phyloP scores from a whole-genome alignment of 2,888 invertebrate species.

The Trichogramma dendrolimi region DNA sequence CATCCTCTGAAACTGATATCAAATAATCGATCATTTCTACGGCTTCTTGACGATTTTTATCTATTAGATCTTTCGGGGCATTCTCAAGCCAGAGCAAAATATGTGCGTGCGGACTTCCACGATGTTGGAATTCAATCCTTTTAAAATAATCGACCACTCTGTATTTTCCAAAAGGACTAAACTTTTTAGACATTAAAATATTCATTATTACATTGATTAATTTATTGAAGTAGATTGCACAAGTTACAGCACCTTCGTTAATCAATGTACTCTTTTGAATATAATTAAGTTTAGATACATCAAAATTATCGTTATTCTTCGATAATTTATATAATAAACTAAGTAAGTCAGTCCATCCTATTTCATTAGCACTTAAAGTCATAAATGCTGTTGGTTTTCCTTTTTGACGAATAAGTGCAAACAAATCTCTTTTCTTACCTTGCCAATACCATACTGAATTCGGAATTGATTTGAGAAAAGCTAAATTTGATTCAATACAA shows the following conservation, averaged over 20 bases:
- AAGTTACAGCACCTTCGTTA: constrained; percentile 32
- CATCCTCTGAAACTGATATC: constrained; percentile 4
- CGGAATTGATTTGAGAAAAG: constrained; percentile 43
- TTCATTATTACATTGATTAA: constrained; percentile 24
- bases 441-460: constrained; percentile 48
- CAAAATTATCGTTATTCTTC: constrained; percentile 10
- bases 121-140: constrained; percentile 47
- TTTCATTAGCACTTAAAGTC: constrained; percentile 49
- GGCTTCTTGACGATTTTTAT: constrained; percentile 29
- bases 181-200: constrained; percentile 24
- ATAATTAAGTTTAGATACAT: too few species aligned
- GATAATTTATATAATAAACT: constrained; percentile 10
- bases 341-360: constrained; percentile 22
- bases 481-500: constrained; percentile 42
- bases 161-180: constrained; percentile 39
- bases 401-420: constrained; percentile 48
- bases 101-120: constrained; percentile 48
- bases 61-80: constrained; percentile 34
- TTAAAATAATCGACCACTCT: constrained; percentile 42
- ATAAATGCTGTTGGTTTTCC: constrained; percentile 47
- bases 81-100: constrained; percentile 47
- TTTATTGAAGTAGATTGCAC: constrained; percentile 39
- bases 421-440: constrained; percentile 44
- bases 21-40: constrained; percentile 1
- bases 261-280: too few species aligned